Evolutionary conservation across 2,113 vertebrate species (phyloP).

Genomic region (Psilopogon haemacephalus): DNA sequence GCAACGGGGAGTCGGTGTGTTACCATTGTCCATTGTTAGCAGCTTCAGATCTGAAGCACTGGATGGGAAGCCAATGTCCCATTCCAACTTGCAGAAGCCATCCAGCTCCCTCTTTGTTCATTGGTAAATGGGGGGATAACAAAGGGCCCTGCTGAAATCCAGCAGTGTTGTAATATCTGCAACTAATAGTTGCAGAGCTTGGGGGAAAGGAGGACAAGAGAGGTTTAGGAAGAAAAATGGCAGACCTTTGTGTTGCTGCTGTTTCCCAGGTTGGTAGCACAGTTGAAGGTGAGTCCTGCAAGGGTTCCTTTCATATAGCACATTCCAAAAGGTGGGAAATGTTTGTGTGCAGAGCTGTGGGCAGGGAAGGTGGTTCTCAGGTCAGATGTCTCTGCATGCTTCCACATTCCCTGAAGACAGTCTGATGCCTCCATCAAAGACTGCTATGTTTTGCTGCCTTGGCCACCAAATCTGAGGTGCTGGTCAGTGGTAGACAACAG

Average conservation of each 20-base stretch:
- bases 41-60: conserved; percentile 7
- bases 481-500: neutral
- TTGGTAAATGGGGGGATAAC: neutral
- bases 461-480: neutral
- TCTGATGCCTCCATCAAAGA: accelerated
- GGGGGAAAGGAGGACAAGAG: neutral
- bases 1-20: neutral
- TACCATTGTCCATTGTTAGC: conserved; percentile 60
- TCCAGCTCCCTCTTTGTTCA: neutral
- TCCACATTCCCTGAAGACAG: neutral
- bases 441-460: neutral
- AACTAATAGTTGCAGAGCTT: neutral
- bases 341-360: neutral
- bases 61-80: neutral
- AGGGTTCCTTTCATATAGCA: neutral
- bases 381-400: neutral
- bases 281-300: neutral
- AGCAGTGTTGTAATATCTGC: neutral
- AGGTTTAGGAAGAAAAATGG: neutral
- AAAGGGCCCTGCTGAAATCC: conserved; percentile 19
- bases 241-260: neutral
- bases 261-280: neutral
- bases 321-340: neutral
- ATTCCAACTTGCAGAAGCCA: conserved; percentile 6
- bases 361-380: too few relatives aligned